Evolutionary conservation across 2,113 vertebrate genomes (phyloP), one percentile per base, ranked within the genome.

Genomic region (Oceanodroma tethys): DNA sequence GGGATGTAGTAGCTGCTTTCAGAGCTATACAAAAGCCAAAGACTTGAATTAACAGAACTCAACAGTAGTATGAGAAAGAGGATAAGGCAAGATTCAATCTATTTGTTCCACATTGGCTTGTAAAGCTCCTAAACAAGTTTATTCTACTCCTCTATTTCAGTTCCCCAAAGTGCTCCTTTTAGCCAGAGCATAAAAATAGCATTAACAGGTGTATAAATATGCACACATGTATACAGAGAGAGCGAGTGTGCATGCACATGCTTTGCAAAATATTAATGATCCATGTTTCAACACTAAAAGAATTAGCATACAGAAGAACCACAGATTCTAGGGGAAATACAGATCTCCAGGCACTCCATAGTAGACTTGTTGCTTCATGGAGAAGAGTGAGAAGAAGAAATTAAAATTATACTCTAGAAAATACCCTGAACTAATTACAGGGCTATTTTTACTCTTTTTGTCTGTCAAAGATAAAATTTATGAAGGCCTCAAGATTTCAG

Each of bases 161-260:
- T 50, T 84, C 14, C 16, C 23, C 16, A 20, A 72, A 94, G 55
- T 45, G 32, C 4, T 78, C n/a, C 12, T 74, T 86, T 91, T 74
- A 93, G 47, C 27, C 70, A 76, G 75, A 88, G 62, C 19, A 89
- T 32, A 95, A 94, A 70, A n/a, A 47, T 25, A 73, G 16, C 45
- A 66, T 60, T 65, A 86, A 56, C 29, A 62, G 50, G 66, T 74
- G 4, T 58, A 79, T 72, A 91, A 80, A 88, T 74, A 90, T 9
- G 62, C 11, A 70, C 11, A 30, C 13, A 32, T 6, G 8, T 56
- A 43, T 21, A 81, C 26, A 42, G 4, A 50, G 25, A 92, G 25
- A 42, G 4, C 45, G 25, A 5, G 21, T 0, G 0, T 34, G 18
- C 1, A 1, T 15, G 14, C 71, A 88, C 16, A 14, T 32, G 14